phyloP scores from a whole-genome alignment of 2,797 vertebrate genomes.

The Darevskia nairensis region DNA sequence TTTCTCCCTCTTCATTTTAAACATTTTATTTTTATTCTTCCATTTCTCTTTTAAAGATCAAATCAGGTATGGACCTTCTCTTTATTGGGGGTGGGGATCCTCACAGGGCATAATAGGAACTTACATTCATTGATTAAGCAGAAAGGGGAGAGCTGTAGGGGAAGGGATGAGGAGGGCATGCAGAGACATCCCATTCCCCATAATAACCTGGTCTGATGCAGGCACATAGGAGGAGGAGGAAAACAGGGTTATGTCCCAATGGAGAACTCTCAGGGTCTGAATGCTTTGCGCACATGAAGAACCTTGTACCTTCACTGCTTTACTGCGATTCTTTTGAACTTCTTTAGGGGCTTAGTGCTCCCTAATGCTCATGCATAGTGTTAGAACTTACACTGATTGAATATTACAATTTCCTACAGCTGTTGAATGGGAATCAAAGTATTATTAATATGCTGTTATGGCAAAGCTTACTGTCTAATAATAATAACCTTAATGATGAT shows the following conservation, averaged over 20 bases:
- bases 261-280: background rate
- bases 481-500: no score
- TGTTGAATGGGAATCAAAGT: no score
- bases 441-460: no score
- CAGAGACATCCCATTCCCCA: background rate
- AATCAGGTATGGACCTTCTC: background rate
- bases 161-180: no score
- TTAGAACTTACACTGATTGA: background rate
- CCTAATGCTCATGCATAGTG: background rate
- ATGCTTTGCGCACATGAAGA: background rate
- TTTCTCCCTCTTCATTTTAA: background rate
- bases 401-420: no score
- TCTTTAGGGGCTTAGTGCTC: background rate
- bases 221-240: background rate
- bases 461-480: no score
- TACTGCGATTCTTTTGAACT: background rate
- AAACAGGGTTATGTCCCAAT: background rate
- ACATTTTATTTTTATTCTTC: background rate
- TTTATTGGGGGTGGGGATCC: background rate
- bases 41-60: background rate
- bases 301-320: background rate
- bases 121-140: background rate
- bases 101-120: background rate
- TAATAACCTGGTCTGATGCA: background rate
- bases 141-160: no score